phyloP scores from a whole-genome alignment of 2,888 invertebrate species.

The Ypsolopha sequella region DNA sequence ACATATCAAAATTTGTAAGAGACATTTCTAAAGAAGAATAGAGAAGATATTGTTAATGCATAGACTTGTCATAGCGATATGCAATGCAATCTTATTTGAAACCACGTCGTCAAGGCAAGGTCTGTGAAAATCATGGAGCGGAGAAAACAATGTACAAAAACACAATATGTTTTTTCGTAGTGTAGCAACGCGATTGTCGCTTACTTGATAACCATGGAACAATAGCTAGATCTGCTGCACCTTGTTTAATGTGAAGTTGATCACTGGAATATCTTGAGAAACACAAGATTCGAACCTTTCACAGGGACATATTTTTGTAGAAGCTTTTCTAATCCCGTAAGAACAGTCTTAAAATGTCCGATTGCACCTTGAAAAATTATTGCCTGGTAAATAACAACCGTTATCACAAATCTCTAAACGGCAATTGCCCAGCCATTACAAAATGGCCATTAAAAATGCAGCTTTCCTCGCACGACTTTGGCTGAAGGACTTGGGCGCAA shows the following conservation, averaged over 20 bases:
- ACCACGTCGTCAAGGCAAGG: constrained; percentile 18
- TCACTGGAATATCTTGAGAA: no score
- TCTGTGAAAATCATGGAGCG: constrained; percentile 33
- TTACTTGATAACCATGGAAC: constrained; percentile 26
- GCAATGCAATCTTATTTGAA: constrained; percentile 2
- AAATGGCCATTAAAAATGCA: constrained; percentile 57
- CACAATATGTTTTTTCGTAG: constrained; percentile 29
- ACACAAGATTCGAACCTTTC: no score
- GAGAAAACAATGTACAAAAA: constrained; percentile 40
- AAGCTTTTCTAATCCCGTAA: no score
- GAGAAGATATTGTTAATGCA: background rate
- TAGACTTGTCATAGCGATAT: background rate
- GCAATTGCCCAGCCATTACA: constrained; percentile 40
- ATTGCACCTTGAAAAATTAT: constrained; percentile 28
- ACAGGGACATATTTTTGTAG: no score
- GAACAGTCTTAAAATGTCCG: background rate
- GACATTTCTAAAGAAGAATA: background rate
- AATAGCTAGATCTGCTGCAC: constrained; percentile 20
- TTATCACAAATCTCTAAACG: constrained; percentile 29
- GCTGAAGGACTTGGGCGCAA: constrained; percentile 64
- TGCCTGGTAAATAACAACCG: constrained; percentile 8
- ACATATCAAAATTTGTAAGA: no score
- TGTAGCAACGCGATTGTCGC: constrained; percentile 37
- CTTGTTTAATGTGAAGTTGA: no score
- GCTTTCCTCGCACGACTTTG: constrained; percentile 54